Conservation (phyloP, 2,888 invertebrate species). For the Nebria salina region DNA sequence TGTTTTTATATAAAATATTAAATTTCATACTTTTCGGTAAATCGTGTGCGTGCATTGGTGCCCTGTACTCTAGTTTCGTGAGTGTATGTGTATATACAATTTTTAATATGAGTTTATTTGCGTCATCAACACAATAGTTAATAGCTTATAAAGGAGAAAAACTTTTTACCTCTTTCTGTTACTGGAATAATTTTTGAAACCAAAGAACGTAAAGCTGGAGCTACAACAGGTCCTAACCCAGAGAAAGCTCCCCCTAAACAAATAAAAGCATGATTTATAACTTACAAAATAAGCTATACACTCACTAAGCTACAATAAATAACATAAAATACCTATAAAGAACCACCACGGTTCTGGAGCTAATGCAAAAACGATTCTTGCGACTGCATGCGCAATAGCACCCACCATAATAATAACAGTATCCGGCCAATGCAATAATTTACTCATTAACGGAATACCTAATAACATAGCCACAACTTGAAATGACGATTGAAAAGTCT, state of each 20-base stretch:
- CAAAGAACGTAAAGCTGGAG: slow-evolving; percentile 83
- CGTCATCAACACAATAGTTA: too few species aligned
- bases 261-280: slow-evolving; percentile 17
- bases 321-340: slow-evolving; percentile 66
- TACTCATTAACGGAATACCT: slow-evolving; percentile 77
- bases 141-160: background rate
- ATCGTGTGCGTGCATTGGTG: too few species aligned
- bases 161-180: slow-evolving; percentile 72
- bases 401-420: slow-evolving; percentile 80
- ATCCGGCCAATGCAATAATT: slow-evolving; percentile 73
- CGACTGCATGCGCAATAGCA: slow-evolving; percentile 73
- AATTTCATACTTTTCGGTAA: too few species aligned
- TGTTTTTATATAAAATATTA: background rate
- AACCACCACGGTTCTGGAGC: slow-evolving; percentile 68
- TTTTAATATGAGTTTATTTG: too few species aligned
- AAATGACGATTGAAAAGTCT: slow-evolving; percentile 76
- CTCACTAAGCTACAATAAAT: background rate
- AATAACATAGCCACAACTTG: slow-evolving; percentile 77
- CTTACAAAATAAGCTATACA: background rate
- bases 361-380: slow-evolving; percentile 74
- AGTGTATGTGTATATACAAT: too few species aligned
- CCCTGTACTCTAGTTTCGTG: too few species aligned
- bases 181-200: slow-evolving; percentile 79
- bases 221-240: slow-evolving; percentile 81
- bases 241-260: slow-evolving; percentile 74